These are phyloP conservation scores for Tanytarsus gracilentus DNA, from an alignment of 2,888 invertebrate species.

Conservation along the genomic window DNA sequence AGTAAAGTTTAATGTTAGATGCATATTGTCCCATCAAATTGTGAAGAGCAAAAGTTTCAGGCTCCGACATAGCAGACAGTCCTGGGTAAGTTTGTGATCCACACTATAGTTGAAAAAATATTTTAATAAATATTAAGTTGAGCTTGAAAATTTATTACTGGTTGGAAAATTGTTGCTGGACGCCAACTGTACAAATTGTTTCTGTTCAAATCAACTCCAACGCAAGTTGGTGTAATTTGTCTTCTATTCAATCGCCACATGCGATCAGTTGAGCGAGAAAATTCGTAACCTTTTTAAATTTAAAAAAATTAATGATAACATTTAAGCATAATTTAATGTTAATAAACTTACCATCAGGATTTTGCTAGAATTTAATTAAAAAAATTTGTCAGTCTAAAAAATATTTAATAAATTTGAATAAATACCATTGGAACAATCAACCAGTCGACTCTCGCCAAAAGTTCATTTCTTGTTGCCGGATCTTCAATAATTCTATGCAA, in stretches of 20 bases:
- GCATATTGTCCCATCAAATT: slow-evolving; percentile 34
- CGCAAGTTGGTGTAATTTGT: slow-evolving; percentile 44
- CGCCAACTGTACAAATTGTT: slow-evolving; percentile 67
- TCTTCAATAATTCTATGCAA: slow-evolving; percentile 51
- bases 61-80: slow-evolving; percentile 43
- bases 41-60: not conserved
- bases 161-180: not conserved
- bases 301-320: no score
- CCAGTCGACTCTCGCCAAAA: slow-evolving; percentile 54
- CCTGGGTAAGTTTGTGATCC: slow-evolving; percentile 58
- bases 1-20: slow-evolving; percentile 39
- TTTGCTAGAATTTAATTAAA: no score
- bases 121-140: slow-evolving; percentile 37
- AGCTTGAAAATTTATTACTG: not conserved
- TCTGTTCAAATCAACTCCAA: slow-evolving; percentile 66
- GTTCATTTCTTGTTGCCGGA: slow-evolving; percentile 39
- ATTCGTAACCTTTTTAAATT: no score
- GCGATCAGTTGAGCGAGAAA: slow-evolving; percentile 33
- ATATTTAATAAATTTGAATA: no score
- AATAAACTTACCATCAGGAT: slow-evolving; percentile 67
- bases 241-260: slow-evolving; percentile 65
- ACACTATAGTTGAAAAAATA: slow-evolving; percentile 30
- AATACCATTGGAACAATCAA: slow-evolving; percentile 54
- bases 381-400: no score
- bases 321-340: no score